These are phyloP conservation scores for Carcina quercana DNA, from an alignment of 2,888 invertebrate genomes.

Conservation along the genomic window DNA sequence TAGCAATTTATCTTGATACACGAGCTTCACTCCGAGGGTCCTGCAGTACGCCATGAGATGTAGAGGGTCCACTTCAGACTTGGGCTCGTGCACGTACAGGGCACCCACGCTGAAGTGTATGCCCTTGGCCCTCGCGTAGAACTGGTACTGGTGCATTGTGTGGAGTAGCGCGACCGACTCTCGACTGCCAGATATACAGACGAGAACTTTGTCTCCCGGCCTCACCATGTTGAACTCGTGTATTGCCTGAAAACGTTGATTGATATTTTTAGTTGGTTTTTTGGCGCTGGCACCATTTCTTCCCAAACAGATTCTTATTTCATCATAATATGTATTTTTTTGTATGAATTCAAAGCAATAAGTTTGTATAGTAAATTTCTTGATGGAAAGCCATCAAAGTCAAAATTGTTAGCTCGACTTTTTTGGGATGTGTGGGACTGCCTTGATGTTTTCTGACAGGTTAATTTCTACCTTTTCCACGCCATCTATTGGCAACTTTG, in stretches of 20 bases:
- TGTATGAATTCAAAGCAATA: no score
- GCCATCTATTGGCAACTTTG: no score
- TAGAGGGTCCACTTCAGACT: conserved; percentile 84
- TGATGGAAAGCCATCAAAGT: no score
- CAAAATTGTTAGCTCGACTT: no score
- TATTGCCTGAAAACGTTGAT: conserved; percentile 74
- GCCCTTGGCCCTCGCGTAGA: conserved; percentile 82
- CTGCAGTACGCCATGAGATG: conserved; percentile 84
- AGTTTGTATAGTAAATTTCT: no score
- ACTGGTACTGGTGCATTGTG: conserved; percentile 88
- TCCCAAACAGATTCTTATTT: no score
- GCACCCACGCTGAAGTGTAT: conserved; percentile 81
- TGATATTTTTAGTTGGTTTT: not conserved
- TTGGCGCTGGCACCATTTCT: no score
- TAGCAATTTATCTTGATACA: conserved; percentile 81
- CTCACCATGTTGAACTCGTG: conserved; percentile 89
- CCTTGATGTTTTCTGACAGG: not conserved
- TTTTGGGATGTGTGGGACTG: no score
- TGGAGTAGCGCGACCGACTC: conserved; percentile 90
- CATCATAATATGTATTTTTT: no score
- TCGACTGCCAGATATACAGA: conserved; percentile 89
- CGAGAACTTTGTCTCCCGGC: conserved; percentile 86
- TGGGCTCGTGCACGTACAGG: conserved; percentile 72
- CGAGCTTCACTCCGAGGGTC: conserved; percentile 82
- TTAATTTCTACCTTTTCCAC: no score